Percentiles rank a stretch among this genome's conserved stretches.
phyloP scores from a whole-genome alignment of 2,888 invertebrate genomes.

The Unio pictorum region DNA sequence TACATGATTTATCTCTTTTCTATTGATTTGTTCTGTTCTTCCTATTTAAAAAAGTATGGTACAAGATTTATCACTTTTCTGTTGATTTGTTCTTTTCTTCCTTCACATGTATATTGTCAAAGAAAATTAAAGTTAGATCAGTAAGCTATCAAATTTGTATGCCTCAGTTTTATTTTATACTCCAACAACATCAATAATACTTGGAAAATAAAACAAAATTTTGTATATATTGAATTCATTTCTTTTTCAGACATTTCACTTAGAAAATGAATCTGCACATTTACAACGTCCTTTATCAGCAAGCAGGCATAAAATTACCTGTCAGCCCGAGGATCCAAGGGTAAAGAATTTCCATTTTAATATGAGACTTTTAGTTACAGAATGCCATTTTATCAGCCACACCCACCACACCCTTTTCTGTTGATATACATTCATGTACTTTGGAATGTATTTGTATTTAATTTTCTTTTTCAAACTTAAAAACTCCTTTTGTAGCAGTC shows the following conservation, averaged over 20 bases:
- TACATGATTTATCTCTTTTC: too few species aligned
- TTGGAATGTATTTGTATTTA: too few species aligned
- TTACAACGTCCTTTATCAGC: conserved; percentile 22
- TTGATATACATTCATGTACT: too few species aligned
- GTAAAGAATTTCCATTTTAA: conserved; percentile 18
- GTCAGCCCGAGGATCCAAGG: conserved; percentile 49
- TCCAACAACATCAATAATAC: too few species aligned
- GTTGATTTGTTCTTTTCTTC: neutral
- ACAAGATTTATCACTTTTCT: neutral
- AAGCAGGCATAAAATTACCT: conserved; percentile 13
- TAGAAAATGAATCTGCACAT: conserved; percentile 58
- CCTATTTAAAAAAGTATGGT: too few species aligned
- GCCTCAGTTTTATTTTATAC: too few species aligned
- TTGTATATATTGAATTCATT: neutral
- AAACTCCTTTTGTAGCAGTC: too few species aligned
- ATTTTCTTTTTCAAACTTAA: too few species aligned
- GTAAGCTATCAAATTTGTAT: too few species aligned
- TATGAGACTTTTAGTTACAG: neutral
- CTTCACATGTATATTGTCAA: neutral
- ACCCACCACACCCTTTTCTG: neutral
- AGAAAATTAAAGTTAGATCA: neutral
- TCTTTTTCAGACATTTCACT: conserved; percentile 57
- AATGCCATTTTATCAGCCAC: neutral
- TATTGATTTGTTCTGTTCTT: too few species aligned
- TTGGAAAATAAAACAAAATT: neutral